Conservation (phyloP, 64 coral and sea anemone species). For the Montipora foliosa region DNA sequence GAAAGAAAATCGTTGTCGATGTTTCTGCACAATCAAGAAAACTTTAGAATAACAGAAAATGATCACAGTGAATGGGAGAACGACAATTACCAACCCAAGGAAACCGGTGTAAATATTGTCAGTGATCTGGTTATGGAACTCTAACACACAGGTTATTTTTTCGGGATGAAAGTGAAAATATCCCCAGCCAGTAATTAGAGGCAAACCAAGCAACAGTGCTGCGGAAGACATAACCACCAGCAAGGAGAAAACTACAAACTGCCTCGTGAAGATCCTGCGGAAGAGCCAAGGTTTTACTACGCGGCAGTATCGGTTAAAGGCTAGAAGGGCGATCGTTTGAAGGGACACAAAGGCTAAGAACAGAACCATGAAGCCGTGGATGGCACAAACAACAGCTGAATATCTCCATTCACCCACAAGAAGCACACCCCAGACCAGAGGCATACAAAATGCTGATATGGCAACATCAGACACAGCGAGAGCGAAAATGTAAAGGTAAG, state of each 20-base stretch:
- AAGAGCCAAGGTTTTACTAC: conserved; percentile 42
- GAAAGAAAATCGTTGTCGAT: conserved; percentile 14
- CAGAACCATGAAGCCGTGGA: conserved; percentile 50
- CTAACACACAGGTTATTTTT: conserved; percentile 50
- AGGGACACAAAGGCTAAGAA: conserved; percentile 49
- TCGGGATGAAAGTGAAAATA: conserved; percentile 54
- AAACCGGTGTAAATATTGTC: conserved; percentile 53
- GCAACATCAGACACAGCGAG: conserved; percentile 52
- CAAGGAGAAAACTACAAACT: conserved; percentile 23
- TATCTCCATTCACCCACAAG: conserved; percentile 43
- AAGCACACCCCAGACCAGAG: conserved; percentile 30
- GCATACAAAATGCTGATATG: conserved; percentile 38
- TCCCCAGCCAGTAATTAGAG: conserved; percentile 33
- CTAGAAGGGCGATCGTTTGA: conserved; percentile 57
- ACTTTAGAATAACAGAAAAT: conserved; percentile 51
- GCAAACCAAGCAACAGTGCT: conserved; percentile 44
- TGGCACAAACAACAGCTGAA: background rate
- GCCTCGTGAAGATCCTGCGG: conserved; percentile 48
- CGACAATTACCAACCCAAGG: conserved; percentile 26
- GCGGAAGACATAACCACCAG: background rate
- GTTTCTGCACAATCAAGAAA: conserved; percentile 12
- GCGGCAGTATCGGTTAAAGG: conserved; percentile 53
- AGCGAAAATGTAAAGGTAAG: conserved; percentile 39
- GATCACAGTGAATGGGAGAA: conserved; percentile 38
- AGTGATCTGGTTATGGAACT: conserved; percentile 29